Base-by-base conservation (phyloP, 2,797 vertebrate species). In the Typhlichthys subterraneus region DNA sequence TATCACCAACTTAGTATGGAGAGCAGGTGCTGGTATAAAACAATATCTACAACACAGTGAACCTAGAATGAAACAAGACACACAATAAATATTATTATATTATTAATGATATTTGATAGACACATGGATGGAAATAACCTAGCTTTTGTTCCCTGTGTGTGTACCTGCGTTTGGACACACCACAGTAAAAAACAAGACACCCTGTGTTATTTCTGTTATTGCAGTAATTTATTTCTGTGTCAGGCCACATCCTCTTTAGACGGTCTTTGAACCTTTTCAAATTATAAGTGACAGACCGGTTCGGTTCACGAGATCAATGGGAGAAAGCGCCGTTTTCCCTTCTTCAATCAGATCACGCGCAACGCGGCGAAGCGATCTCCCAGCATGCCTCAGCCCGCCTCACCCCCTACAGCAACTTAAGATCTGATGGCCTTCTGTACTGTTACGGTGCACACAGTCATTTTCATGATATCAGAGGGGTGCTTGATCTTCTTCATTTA, bases 251-350 rank as follows among this genome's bases (percentile, higher is more conserved):
- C 81, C 64, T 77, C 76, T 69, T 67, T 61, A 62, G 61, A 65
- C 61, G 61, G 69, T 73, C 76, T 85, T 85, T 84, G 80, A 87
- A 81, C 68, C 12, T 75, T 53, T 83, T 53, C 8, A 84, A 82
- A 85, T 89, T 83, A 86, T 77, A 75, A 52, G 78, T 54, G 81
- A 65, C 79, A 56, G 65, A 70, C 70, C 62, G 76, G 54, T 69
- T 83, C 59, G 86, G 85, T 88, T 88, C 82, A 77, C 61, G 70
- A 79, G 81, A 82, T 87, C 79, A 84, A 77, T 82, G 65, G 74
- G 77, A 73, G 79, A 83, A 88, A 88, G 81, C 79, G 80, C 79
- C 62, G 67, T 72, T 83, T 85, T 86, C 85, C 77, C 84, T 83
- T 86, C 81, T 74, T 65, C 42, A 54, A 47, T 86, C 67, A 87